Base-by-base conservation (phyloP, 2,888 invertebrate genomes). In the Deroplatys truncata region DNA sequence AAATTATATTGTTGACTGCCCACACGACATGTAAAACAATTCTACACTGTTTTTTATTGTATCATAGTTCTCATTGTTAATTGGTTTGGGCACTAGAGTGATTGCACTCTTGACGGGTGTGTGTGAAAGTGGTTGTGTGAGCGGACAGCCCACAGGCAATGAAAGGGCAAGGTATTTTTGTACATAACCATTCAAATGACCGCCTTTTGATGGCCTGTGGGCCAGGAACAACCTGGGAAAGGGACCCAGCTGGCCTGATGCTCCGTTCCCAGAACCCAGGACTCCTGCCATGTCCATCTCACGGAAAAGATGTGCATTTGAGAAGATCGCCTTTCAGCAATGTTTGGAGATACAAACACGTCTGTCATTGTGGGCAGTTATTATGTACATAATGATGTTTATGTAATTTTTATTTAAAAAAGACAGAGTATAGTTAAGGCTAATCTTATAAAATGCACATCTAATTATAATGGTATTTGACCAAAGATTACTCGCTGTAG, bases 381-480 rank as follows among this genome's bases (percentile, higher is more conserved):
- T 86, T 89, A 82, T 89, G 86, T 86, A 89, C 28, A 89, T 88
- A 85, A 88, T 49, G 31, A 89, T 84, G 86, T 88, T 90, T 88
- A 90, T 88, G 87, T 84, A 88, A 89, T 90, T 86, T 88, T 89
- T 84, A 88, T 86, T 89, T 88, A 85, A 88, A 72, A 84, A 10
- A 83, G 35, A 86, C 88, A 88, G 82, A 88, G 86, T 43, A 88
- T 82, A 88, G n/a, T 82, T 31, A 82, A 86, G 86, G 86, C 86
- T 86, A 28, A 28, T 82, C 86, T 86, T 86, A 31, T 86, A 86
- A 86, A 86, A 86, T 82, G 86, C 86, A 86, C 85, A 86, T 86
- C 82, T 86, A 86, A 20, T 86, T 72, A 72, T 86, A 29, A 86
- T 31, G 43, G 29, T 72, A 86, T 25, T 43, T 86, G 86, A 86